Conservation (phyloP, 2,797 vertebrate genomes). For the Glyptemys insculpta region DNA sequence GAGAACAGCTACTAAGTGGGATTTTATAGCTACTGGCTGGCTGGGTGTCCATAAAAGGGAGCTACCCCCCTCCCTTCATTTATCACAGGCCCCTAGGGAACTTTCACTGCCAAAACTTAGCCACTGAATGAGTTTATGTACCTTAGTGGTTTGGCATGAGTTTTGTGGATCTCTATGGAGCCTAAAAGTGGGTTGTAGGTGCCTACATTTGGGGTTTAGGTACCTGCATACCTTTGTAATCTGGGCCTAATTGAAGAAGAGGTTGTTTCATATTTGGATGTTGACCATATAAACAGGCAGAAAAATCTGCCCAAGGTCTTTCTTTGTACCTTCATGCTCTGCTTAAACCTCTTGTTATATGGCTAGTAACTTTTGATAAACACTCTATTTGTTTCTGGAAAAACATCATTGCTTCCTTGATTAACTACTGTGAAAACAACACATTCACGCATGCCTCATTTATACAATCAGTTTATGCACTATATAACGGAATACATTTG, state of each 20-base stretch:
- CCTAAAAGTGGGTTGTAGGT: not conserved
- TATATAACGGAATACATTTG: not conserved
- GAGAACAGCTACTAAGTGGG: too few relatives aligned
- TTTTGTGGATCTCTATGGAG: not conserved
- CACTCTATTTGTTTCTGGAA: not conserved
- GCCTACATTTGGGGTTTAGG: not conserved
- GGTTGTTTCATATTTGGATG: not conserved
- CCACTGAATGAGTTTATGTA: not conserved
- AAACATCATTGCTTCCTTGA: not conserved
- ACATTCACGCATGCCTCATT: not conserved
- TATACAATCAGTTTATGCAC: not conserved
- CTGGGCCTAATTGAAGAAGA: not conserved
- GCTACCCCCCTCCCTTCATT: too few relatives aligned
- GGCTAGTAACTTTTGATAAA: not conserved
- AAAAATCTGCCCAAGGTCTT: not conserved
- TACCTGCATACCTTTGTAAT: not conserved
- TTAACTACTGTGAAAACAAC: not conserved
- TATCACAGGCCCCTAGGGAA: not conserved
- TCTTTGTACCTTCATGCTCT: not conserved
- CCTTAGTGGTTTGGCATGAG: not conserved
- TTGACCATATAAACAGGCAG: not conserved
- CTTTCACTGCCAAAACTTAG: not conserved
- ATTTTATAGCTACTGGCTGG: too few relatives aligned
- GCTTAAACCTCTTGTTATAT: not conserved
- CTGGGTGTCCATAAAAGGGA: too few relatives aligned